phyloP scores from a whole-genome alignment of 2,888 invertebrate species.

The Philaethria dido region DNA sequence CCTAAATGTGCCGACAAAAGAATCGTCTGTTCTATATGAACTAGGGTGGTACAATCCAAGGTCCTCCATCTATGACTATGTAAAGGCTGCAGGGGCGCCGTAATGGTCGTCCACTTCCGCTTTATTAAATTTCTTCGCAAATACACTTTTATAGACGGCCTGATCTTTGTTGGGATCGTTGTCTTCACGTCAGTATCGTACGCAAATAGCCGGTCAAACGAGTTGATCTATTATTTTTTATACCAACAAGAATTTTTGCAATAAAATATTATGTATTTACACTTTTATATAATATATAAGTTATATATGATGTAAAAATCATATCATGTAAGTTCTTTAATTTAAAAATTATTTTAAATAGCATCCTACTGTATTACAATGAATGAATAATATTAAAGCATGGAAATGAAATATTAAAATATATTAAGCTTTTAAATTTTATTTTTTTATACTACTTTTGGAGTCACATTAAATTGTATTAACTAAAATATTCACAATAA shows the following conservation, averaged over 20 bases:
- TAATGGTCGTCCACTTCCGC: conserved; percentile 80
- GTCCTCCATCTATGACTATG: conserved; percentile 43
- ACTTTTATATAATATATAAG: conserved; percentile 5
- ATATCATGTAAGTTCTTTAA: too few species aligned
- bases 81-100: conserved; percentile 59
- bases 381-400: too few species aligned
- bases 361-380: too few species aligned
- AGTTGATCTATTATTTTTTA: conserved; percentile 74
- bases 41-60: conserved; percentile 39
- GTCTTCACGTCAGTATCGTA: conserved; percentile 76
- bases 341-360: too few species aligned
- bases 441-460: neutral
- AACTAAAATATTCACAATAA: neutral
- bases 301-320: neutral
- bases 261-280: conserved; percentile 35
- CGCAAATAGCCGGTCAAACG: conserved; percentile 79
- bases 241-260: conserved; percentile 51
- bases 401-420: too few species aligned
- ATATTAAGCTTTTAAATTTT: too few species aligned
- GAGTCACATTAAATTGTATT: neutral
- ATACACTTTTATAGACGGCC: conserved; percentile 79
- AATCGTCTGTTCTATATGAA: conserved; percentile 36
- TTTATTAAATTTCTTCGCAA: conserved; percentile 84
- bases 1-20: conserved; percentile 31
- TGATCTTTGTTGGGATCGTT: conserved; percentile 73